Base-by-base conservation (phyloP, 2,888 invertebrate genomes). In the Dryobotodes eremita region DNA sequence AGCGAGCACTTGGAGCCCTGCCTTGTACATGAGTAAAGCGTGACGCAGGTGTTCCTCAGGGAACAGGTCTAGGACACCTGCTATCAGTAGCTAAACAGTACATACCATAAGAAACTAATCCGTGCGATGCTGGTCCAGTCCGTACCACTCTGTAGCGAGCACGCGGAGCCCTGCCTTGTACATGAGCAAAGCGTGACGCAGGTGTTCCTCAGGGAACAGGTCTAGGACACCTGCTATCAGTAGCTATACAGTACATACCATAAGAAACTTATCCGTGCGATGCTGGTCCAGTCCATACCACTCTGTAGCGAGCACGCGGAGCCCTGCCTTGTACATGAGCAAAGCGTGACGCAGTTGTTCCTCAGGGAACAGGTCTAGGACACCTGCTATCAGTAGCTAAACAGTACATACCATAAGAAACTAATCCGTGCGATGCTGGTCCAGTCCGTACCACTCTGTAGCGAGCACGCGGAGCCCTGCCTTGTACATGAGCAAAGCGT, bases 21-120 rank as follows among this genome's bases (percentile, higher is more conserved):
- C 98, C 88, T 97, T 97, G 71, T 98, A 97, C 95, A 99, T 99
- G 77, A 98, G 94, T 59, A 98, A 91, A 3, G 98, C 97, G 20
- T 96, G 92, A 31, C 97, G 92, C 5, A 97, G 91, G 65, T 97
- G 95, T 1, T 96, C 95, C 0, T 92, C 83, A 0, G 96, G 95
- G 88, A 98, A 98, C 90, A 98, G 97, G 86, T 98, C 98, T 31
- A 99, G 95, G 72, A 99, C 97, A 42, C 97, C 97, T 0, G 98
- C 97, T 69, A 99, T 97, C 17, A 17, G 8, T 94, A 99, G 99
- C 94, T 99, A 99, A 4, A 78, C 46, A 75, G 68, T 26, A 92
- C 93, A 94, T 93, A 99, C 99, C 99, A 99, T 99, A 91, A 99
- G 97, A 94, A 99, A 99, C 94, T 99, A 99, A 93, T 99, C 99